These are phyloP conservation scores for Hydrochoerus hydrochaeris DNA, from an alignment of 2,113 vertebrate species.

Conservation along the genomic window DNA sequence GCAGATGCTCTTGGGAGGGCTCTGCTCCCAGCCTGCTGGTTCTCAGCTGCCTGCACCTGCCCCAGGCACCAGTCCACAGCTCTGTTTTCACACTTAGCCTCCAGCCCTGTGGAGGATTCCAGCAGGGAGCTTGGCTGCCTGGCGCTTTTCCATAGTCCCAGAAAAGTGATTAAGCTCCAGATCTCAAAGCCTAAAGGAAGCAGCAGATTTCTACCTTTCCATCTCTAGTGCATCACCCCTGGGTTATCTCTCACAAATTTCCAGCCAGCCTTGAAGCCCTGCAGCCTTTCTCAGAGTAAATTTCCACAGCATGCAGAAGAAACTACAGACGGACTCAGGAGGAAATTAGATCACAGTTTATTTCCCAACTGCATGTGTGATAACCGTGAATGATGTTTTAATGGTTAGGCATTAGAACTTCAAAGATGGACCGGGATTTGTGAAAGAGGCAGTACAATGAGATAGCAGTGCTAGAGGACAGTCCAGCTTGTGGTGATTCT, in stretches of 20 bases:
- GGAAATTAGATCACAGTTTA: neutral
- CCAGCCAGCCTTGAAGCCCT: neutral
- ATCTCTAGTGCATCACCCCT: neutral
- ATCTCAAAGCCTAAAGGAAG: slow-evolving; percentile 33
- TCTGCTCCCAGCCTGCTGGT: neutral
- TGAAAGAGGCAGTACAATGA: neutral
- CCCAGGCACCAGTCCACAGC: fast-evolving
- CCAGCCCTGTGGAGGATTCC: slow-evolving; percentile 7
- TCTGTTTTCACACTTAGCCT: slow-evolving; percentile 45
- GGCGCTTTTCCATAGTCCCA: neutral
- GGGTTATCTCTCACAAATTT: neutral
- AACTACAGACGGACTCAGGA: neutral
- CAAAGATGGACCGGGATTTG: neutral
- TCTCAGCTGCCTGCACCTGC: neutral
- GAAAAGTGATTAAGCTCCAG: slow-evolving; percentile 18
- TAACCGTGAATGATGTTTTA: neutral
- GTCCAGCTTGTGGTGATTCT: neutral
- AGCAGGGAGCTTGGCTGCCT: slow-evolving; percentile 43
- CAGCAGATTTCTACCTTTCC: neutral
- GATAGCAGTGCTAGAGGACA: neutral
- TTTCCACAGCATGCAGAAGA: neutral
- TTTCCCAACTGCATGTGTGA: neutral
- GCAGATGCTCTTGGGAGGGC: neutral
- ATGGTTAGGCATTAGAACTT: neutral
- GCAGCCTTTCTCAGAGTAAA: neutral